Evolutionary conservation across 2,797 vertebrate genomes (phyloP).

Genomic region (Hylomyscus alleni): DNA sequence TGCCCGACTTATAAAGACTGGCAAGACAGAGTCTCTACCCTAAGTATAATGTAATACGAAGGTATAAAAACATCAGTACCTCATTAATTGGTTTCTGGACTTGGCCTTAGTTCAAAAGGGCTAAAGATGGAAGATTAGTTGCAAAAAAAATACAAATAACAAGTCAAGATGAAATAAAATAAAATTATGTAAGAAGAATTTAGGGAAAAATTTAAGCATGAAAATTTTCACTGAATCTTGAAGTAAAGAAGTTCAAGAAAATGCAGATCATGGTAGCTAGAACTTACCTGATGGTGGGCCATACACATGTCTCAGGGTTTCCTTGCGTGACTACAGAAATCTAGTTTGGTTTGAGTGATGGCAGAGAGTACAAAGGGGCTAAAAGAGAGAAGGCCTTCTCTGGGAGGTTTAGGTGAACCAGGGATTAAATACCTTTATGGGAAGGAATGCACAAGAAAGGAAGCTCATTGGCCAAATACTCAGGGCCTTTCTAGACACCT

Average conservation of each 20-base stretch:
- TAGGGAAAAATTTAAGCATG: conserved; percentile 55
- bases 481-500: neutral
- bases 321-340: neutral
- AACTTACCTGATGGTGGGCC: neutral
- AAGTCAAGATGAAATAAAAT: conserved; percentile 69
- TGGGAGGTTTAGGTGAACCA: neutral
- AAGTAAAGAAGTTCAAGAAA: conserved; percentile 54
- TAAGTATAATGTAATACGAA: conserved; percentile 76
- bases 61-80: conserved; percentile 74
- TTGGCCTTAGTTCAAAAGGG: conserved; percentile 67
- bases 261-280: conserved; percentile 15
- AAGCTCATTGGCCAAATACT: neutral
- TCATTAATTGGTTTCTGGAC: conserved; percentile 79
- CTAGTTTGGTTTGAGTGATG: neutral
- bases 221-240: neutral
- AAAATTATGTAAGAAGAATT: conserved; percentile 15
- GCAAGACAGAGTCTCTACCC: conserved; percentile 68
- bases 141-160: conserved; percentile 25
- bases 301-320: conserved; percentile 41
- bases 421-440: neutral
- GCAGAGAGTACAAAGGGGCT: neutral
- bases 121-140: conserved; percentile 57
- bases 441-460: neutral
- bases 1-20: conserved; percentile 55
- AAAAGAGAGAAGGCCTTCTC: neutral